A percentile compares a stretch with the other conserved stretches of the same genome.
Evolutionary conservation across 2,888 invertebrate species (phyloP).

Genomic region (Linnaemya tessellans): DNA sequence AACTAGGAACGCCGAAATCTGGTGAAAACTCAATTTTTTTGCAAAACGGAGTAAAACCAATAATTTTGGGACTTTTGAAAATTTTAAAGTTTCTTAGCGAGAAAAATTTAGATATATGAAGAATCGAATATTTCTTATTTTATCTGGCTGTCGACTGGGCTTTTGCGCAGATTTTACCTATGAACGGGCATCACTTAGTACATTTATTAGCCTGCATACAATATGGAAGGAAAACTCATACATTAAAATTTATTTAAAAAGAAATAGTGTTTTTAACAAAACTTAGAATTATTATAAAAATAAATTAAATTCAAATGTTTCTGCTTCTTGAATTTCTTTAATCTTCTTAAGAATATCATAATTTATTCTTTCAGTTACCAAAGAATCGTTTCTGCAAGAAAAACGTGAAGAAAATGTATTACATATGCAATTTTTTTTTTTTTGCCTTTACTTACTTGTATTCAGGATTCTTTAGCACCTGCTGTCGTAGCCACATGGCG

Average conservation of each 20-base stretch:
- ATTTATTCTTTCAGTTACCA: slow-evolving; percentile 93
- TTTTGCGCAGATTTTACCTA: too few species aligned
- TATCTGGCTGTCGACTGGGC: too few species aligned
- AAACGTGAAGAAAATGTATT: slow-evolving; percentile 27
- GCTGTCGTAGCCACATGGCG: slow-evolving; percentile 96
- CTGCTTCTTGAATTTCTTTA: slow-evolving; percentile 89
- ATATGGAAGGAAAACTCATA: background rate
- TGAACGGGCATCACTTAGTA: too few species aligned
- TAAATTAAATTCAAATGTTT: slow-evolving; percentile 86
- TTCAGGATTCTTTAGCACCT: slow-evolving; percentile 93
- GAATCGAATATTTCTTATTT: too few species aligned
- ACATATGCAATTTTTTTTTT: background rate
- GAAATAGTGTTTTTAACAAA: background rate
- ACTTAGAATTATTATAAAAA: slow-evolving; percentile 3
- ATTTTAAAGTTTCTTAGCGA: too few species aligned
- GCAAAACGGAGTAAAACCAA: too few species aligned
- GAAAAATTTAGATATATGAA: too few species aligned
- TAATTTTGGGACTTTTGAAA: too few species aligned
- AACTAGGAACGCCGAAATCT: too few species aligned
- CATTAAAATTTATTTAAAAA: background rate
- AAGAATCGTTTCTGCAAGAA: slow-evolving; percentile 90
- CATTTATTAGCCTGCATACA: too few species aligned
- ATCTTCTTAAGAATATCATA: slow-evolving; percentile 94
- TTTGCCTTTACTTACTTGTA: slow-evolving; percentile 88
- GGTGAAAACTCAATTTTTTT: too few species aligned